Evolutionary conservation across 2,888 invertebrate genomes (phyloP), one percentile per base, ranked within the genome.

Genomic region (Drosophila basisetae): DNA sequence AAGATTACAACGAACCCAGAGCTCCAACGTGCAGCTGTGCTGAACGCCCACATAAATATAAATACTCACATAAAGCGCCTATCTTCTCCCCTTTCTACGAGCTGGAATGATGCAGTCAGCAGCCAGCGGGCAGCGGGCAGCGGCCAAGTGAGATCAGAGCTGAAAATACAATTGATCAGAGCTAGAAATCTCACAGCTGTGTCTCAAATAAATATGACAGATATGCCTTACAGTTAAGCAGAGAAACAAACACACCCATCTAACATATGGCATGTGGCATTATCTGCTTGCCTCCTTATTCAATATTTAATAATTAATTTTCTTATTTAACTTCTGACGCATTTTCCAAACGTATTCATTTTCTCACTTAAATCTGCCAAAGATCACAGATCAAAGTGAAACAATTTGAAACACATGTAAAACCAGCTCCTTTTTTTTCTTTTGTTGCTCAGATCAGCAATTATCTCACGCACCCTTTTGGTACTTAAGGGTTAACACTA

Each of bases 21-120:
- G 68, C 70, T 68, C 65, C 81, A 69, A 50, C 76, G 61, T 68
- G 68, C 81, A 73, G 71, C 82, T 56, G 37, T 83, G 76, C 56
- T 68, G 56, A n/a, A 77, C 79, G 73, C 79, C 79, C 82, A 79
- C 79, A 73, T 58, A 30, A 30, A 56, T 39, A 39, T 54, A 54
- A 22, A 25, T 35, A 54, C 35, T 16, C 33, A 71, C 59, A 59
- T 56, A 79, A 78, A 11, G 55, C 52, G 7, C 53, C 64, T 55
- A 78, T 74, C 80, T 74, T 56, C 75, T 33, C 71, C 55, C 67
- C 62, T 62, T 67, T 64, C 50, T 49, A 53, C 31, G 10, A 58
- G 16, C 22, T 7, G 28, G 39, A 30, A 53, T 69, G 70, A 69
- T 60, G 56, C 63, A 54, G 54, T 50, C 31, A 31, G 30, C 31